These are phyloP conservation scores for Lucinisca nassula DNA, from an alignment of 2,888 invertebrate species.

Conservation along the genomic window DNA sequence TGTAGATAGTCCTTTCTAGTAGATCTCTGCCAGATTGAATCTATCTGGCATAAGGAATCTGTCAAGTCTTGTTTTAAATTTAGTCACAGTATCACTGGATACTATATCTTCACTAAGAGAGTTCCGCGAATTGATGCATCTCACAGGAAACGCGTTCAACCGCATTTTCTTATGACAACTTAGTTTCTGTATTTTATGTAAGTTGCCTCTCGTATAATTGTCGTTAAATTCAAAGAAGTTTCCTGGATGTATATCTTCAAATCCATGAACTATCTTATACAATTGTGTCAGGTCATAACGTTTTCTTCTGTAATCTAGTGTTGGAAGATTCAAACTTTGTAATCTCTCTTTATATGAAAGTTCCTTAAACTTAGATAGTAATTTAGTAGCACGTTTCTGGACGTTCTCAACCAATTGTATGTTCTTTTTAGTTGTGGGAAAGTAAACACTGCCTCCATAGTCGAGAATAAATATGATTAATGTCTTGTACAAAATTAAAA, in stretches of 20 bases:
- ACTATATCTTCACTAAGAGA: slow-evolving; percentile 4
- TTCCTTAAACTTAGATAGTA: slow-evolving; percentile 26
- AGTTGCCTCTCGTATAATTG: slow-evolving; percentile 21
- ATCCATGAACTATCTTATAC: slow-evolving; percentile 8
- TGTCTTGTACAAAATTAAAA: slow-evolving; percentile 1
- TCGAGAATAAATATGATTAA: slow-evolving; percentile 1
- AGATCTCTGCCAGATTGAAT: neutral
- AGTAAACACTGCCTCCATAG: slow-evolving; percentile 1
- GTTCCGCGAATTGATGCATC: slow-evolving; percentile 5
- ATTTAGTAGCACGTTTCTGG: slow-evolving; percentile 23
- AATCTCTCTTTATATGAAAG: slow-evolving; percentile 20
- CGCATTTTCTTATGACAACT: slow-evolving; percentile 1
- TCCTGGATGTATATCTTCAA: neutral
- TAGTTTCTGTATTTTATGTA: slow-evolving; percentile 10
- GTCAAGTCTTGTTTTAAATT: neutral
- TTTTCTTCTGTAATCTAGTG: slow-evolving; percentile 19
- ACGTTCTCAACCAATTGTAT: slow-evolving; percentile 26
- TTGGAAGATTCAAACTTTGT: slow-evolving; percentile 29
- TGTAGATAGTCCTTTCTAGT: too few species aligned
- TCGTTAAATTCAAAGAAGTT: slow-evolving; percentile 19
- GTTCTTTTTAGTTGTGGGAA: slow-evolving; percentile 22
- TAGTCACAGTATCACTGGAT: neutral
- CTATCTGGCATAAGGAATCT: neutral
- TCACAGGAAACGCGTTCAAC: neutral
- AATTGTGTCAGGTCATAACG: slow-evolving; percentile 39